Conservation (phyloP, 2,113 vertebrate species). For the Monopterus albus region DNA sequence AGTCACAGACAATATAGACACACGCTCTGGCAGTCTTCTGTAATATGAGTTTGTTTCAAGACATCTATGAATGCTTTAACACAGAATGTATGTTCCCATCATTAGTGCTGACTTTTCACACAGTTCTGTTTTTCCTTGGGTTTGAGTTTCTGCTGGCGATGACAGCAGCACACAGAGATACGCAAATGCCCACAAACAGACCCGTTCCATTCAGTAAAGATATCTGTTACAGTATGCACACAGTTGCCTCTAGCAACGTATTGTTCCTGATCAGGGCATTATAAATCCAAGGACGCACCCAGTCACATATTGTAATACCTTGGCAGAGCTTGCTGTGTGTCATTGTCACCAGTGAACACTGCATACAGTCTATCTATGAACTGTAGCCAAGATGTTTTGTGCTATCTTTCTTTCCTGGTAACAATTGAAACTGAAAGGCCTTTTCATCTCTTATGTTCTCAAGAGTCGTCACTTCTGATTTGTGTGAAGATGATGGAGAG, state of each 20-base stretch:
- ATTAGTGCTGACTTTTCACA: background rate
- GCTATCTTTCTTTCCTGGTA: constrained; percentile 23
- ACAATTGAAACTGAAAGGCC: constrained; percentile 12
- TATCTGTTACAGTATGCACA: constrained; percentile 48
- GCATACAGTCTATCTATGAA: constrained; percentile 19
- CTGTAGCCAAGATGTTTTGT: constrained; percentile 18
- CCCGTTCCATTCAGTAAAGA: constrained; percentile 19
- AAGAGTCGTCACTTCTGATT: background rate
- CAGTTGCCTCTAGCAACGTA: constrained; percentile 18
- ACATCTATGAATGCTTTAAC: too few relatives aligned
- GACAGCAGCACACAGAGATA: background rate
- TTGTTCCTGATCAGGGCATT: constrained; percentile 45
- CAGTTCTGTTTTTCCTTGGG: background rate
- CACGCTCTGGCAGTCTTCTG: too few relatives aligned
- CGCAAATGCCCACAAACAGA: constrained; percentile 8
- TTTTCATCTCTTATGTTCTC: background rate
- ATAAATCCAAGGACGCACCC: constrained; percentile 46
- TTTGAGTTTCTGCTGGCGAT: constrained; percentile 1
- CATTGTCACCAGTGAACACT: constrained; percentile 32
- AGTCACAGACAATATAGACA: too few relatives aligned
- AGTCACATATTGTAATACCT: constrained; percentile 23
- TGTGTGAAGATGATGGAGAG: background rate
- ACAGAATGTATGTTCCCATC: too few relatives aligned
- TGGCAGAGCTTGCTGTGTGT: constrained; percentile 28
- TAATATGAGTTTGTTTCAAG: too few relatives aligned